Evolutionary conservation across 2,888 invertebrate species (phyloP).

Genomic region (Clostera curtula): DNA sequence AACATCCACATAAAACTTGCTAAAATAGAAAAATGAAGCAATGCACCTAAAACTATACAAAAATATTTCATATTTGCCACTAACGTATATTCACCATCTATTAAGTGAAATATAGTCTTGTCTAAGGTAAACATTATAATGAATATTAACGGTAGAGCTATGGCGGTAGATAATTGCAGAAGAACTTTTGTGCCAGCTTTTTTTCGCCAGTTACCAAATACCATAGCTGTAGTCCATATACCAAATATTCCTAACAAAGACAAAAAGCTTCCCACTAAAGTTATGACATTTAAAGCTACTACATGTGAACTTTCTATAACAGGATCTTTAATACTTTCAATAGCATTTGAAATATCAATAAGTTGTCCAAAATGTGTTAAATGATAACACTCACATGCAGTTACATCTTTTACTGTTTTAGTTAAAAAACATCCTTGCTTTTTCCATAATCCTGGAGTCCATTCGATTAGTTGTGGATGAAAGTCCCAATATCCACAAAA

Average conservation of each 20-base stretch:
- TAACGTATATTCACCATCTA: slow-evolving; percentile 28
- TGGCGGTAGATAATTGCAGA: slow-evolving; percentile 77
- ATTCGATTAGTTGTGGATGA: slow-evolving; percentile 23
- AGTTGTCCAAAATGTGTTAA: slow-evolving; percentile 77
- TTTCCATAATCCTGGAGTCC: slow-evolving; percentile 68
- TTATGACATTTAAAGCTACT: slow-evolving; percentile 71
- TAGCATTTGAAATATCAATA: slow-evolving; percentile 40
- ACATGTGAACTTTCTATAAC: slow-evolving; percentile 36
- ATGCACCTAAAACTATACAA: slow-evolving; percentile 76
- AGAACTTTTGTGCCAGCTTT: slow-evolving; percentile 79
- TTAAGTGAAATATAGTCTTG: slow-evolving; percentile 33
- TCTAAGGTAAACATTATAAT: slow-evolving; percentile 54
- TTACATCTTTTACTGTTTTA: slow-evolving; percentile 33
- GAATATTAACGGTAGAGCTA: slow-evolving; percentile 74
- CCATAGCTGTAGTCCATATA: slow-evolving; percentile 73
- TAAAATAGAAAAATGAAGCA: slow-evolving; percentile 79
- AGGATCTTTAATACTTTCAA: slow-evolving; percentile 14
- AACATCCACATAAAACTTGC: slow-evolving; percentile 84
- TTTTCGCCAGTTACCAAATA: slow-evolving; percentile 76
- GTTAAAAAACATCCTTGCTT: slow-evolving; percentile 65
- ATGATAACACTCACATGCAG: slow-evolving; percentile 70
- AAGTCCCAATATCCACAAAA: slow-evolving; percentile 77
- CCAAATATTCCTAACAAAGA: slow-evolving; percentile 75
- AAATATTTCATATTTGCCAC: slow-evolving; percentile 33
- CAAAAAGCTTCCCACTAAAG: slow-evolving; percentile 73